Evolutionary conservation across 2,797 vertebrate species (phyloP).

Genomic region (Mormyrops attenuatus): DNA sequence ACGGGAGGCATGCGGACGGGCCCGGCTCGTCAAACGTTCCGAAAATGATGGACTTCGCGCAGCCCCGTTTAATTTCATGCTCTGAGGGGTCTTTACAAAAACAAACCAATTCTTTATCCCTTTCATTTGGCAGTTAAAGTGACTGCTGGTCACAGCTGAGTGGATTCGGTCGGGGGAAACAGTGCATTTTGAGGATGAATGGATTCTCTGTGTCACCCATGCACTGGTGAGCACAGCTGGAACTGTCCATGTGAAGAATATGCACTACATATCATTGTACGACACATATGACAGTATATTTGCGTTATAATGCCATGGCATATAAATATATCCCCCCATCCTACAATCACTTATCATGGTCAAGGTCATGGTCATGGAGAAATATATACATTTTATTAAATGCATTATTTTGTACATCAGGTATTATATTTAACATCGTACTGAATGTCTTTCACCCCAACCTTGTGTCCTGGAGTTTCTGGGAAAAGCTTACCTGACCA

Average conservation of each 20-base stretch:
- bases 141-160: neutral
- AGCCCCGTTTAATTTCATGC: neutral
- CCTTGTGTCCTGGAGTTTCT: neutral
- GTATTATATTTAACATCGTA: neutral
- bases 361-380: neutral
- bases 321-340: neutral
- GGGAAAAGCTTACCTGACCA: neutral
- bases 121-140: neutral
- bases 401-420: neutral
- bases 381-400: neutral
- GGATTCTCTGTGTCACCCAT: neutral
- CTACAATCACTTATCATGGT: neutral
- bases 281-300: neutral
- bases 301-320: neutral
- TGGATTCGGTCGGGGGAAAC: neutral
- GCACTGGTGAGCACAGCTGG: neutral
- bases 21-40: neutral
- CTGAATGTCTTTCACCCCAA: neutral
- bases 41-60: neutral
- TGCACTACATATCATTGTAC: neutral
- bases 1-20: neutral
- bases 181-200: conserved; percentile 1
- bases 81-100: neutral
- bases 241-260: neutral
- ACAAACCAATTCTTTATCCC: neutral